A percentile compares a stretch with the other conserved stretches of the same genome.
phyloP scores from a whole-genome alignment of 2,113 vertebrate species.

The Triplophysa siluroides region DNA sequence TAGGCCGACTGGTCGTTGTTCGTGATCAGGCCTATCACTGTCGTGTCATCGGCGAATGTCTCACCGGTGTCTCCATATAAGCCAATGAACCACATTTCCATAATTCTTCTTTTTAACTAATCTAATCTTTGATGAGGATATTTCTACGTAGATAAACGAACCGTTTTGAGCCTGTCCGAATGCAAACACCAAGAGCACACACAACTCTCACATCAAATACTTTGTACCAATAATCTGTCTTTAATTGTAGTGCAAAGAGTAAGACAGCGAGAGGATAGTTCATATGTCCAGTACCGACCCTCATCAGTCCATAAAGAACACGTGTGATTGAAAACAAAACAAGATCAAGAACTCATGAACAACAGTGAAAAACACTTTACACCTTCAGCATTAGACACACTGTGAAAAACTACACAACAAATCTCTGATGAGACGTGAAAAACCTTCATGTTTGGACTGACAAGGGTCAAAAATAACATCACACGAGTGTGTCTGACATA shows the following conservation, averaged over 20 bases:
- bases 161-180: too few relatives aligned
- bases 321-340: background rate
- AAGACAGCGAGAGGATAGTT: constrained; percentile 8
- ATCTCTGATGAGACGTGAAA: background rate
- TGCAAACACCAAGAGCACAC: background rate
- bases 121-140: too few relatives aligned
- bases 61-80: too few relatives aligned
- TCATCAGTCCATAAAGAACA: constrained; percentile 7
- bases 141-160: too few relatives aligned
- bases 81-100: too few relatives aligned
- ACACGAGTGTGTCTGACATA: background rate
- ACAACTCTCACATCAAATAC: background rate
- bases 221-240: background rate
- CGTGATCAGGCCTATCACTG: too few relatives aligned
- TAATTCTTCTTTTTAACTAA: too few relatives aligned
- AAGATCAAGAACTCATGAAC: background rate
- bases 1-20: too few relatives aligned
- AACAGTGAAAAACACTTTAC: background rate
- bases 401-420: constrained; percentile 23
- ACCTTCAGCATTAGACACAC: constrained; percentile 49
- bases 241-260: constrained; percentile 35
- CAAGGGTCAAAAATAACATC: background rate
- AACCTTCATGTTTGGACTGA: background rate
- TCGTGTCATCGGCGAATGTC: too few relatives aligned
- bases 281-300: background rate